Base-by-base conservation (phyloP, 1,140 invertebrate species). In the Oscheius sp. region DNA sequence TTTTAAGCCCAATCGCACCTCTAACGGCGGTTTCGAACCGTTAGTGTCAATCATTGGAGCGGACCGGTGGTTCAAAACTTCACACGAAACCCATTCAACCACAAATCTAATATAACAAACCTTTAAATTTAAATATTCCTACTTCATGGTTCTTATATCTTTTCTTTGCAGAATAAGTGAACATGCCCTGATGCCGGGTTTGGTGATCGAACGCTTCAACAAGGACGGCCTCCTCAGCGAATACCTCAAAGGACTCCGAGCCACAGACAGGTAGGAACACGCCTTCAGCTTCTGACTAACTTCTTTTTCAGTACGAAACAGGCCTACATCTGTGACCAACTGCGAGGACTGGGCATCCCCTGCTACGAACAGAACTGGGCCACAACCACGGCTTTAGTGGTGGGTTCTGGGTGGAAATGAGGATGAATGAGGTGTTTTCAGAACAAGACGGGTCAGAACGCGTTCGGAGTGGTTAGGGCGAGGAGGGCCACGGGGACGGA, bases 121-220 rank as follows among this genome's bases (percentile, higher is more conserved):
- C n/a, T n/a, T n/a, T n/a, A n/a, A n/a, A n/a, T n/a, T n/a, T n/a
- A n/a, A n/a, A n/a, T n/a, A n/a, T n/a, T n/a, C n/a, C n/a, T n/a
- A n/a, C n/a, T n/a, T n/a, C n/a, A n/a, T n/a, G n/a, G n/a, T n/a
- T n/a, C n/a, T n/a, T n/a, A n/a, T n/a, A n/a, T n/a, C n/a, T n/a
- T n/a, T n/a, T n/a, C n/a, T n/a, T n/a, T 70, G 34, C 58, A 71
- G 69, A 29, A 71, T 71, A 35, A 61, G 52, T 3, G 69, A 71
- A 46, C 69, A 63, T 20, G 34, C 59, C 29, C 34, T 71, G 31
- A 71, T 71, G 69, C 69, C 69, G 2, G 69, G 69, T 26, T 32
- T 64, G n/a, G 69, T 71, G 3, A 64, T 38, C 4, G 52, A 59
- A 26, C 58, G 59, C 26, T 71, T 71, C 42, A 46, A 71, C 42